Conservation (phyloP, 2,113 vertebrate species). For the Rhombomys opimus region DNA sequence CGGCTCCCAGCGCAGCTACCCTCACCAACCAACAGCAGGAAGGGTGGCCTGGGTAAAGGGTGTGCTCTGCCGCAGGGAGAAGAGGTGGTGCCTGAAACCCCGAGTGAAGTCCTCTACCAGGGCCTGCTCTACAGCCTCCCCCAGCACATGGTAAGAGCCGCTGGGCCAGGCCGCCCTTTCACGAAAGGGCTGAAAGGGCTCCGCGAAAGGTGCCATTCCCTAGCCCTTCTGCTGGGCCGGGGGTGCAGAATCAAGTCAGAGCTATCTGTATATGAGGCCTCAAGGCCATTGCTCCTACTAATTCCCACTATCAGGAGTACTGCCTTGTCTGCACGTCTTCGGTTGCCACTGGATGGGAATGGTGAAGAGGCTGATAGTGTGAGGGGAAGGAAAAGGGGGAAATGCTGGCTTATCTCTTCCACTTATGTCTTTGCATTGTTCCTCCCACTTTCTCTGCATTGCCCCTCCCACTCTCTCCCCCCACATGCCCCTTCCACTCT, state of each 20-base stretch:
- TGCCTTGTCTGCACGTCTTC: background rate
- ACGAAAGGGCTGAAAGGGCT: background rate
- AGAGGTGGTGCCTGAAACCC: conserved; percentile 95
- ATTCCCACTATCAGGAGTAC: background rate
- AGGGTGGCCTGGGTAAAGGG: background rate
- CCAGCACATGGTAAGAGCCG: conserved; percentile 94
- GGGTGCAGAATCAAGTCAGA: background rate
- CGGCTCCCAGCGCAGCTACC: background rate
- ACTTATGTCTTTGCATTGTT: background rate
- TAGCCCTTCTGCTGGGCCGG: background rate
- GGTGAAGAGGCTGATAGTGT: background rate
- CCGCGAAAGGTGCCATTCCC: background rate
- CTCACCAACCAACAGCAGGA: background rate
- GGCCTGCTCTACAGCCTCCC: conserved; percentile 96
- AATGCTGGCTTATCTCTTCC: background rate
- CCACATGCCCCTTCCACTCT: background rate
- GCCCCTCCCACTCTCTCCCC: background rate
- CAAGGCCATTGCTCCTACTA: background rate
- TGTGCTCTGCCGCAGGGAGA: conserved; percentile 89
- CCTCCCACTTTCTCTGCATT: too few relatives aligned
- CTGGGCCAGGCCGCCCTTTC: background rate
- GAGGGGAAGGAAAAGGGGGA: background rate
- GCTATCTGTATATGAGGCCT: background rate
- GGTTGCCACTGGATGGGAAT: background rate
- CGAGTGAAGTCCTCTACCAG: conserved; percentile 93